These are phyloP conservation scores for Amorpha juglandis DNA, from an alignment of 2,888 invertebrate species.

Conservation along the genomic window DNA sequence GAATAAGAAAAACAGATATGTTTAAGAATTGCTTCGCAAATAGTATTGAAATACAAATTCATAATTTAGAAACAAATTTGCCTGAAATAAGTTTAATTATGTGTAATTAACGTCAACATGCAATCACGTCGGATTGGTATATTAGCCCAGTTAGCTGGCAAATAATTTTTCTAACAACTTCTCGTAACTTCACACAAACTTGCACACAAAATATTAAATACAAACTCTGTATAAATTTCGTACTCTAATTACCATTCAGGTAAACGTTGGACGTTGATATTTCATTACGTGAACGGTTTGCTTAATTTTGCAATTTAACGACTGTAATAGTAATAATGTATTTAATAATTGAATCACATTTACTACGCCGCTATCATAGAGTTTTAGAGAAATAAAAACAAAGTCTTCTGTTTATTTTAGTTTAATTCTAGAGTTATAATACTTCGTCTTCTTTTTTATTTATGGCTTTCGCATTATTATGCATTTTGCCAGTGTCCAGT, in stretches of 20 bases:
- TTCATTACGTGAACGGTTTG: conserved; percentile 20
- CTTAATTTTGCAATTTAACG: conserved; percentile 19
- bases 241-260: conserved; percentile 52
- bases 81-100: neutral
- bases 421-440: too few relatives aligned
- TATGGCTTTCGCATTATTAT: too few relatives aligned
- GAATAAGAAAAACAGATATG: too few relatives aligned
- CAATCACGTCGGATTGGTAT: neutral
- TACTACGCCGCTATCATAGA: neutral
- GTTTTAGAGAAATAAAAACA: too few relatives aligned
- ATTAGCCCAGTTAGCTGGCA: neutral
- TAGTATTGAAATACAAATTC: neutral
- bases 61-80: neutral
- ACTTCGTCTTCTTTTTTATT: too few relatives aligned
- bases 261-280: conserved; percentile 30
- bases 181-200: neutral
- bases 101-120: neutral
- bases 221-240: conserved; percentile 45
- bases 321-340: conserved; percentile 14
- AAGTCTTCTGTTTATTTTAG: too few relatives aligned
- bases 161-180: neutral
- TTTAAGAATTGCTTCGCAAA: neutral
- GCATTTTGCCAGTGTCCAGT: too few relatives aligned
- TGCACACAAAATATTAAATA: conserved; percentile 10
- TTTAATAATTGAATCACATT: conserved; percentile 18